phyloP scores from a whole-genome alignment of 1,140 invertebrate species.

The roundworm (Caenorhabditis elegans) region WBcel235 BX284606.5:5956501-5957000 shows the following conservation, averaged over 20 bases:
- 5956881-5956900: background rate
- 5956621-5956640: conserved; percentile 1
- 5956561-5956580: conserved; percentile 17
- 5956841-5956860: conserved; percentile 5
- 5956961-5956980: too few relatives aligned
- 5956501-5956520: background rate
- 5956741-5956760: conserved; percentile 10
- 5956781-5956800: background rate
- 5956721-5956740: background rate
- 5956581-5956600: conserved; percentile 5
- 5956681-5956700: conserved; percentile 13
- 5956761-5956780: background rate
- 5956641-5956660: background rate
- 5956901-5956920: background rate
- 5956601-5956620: conserved; percentile 1
- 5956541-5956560: background rate
- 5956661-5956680: background rate
- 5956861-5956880: background rate
- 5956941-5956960: too few relatives aligned
- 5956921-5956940: too few relatives aligned
- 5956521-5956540: conserved; percentile 12
- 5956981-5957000: too few relatives aligned
- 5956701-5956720: conserved; percentile 19
- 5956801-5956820: conserved; percentile 17
- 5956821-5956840: conserved; percentile 19